Evolutionary conservation across 2,113 vertebrate genomes (phyloP).

Genomic region (Cottus gobio): DNA sequence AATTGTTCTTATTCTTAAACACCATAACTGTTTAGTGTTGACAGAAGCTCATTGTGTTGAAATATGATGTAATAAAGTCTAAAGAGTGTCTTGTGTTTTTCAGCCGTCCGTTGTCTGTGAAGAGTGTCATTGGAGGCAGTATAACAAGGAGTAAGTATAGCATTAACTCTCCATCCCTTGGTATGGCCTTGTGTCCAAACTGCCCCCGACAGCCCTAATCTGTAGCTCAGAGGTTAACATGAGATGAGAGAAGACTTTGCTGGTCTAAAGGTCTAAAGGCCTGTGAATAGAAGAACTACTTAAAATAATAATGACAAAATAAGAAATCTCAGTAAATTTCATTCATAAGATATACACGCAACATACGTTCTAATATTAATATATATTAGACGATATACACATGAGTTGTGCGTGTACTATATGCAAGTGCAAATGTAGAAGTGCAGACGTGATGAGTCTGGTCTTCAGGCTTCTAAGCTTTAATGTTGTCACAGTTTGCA

Average conservation of each 20-base stretch:
- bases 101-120: constrained; percentile 93
- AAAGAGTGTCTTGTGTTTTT: constrained; percentile 9
- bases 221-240: background rate
- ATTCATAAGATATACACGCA: background rate
- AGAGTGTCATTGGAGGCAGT: constrained; percentile 92
- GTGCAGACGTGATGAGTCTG: background rate
- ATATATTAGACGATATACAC: background rate
- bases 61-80: constrained; percentile 1
- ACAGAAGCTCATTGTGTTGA: background rate
- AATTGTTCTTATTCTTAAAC: background rate
- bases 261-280: background rate
- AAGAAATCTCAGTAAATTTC: background rate
- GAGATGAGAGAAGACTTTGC: background rate
- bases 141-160: constrained; percentile 90
- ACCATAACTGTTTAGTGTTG: background rate
- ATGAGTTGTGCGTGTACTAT: background rate
- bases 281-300: background rate
- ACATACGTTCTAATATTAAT: background rate
- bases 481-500: background rate
- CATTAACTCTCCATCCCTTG: background rate
- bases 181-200: background rate
- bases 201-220: background rate
- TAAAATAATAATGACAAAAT: background rate
- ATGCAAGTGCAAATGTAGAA: background rate
- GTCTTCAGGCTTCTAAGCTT: background rate